Evolutionary conservation across 2,888 invertebrate genomes (phyloP).

Genomic region (Drosophila emarginata): DNA sequence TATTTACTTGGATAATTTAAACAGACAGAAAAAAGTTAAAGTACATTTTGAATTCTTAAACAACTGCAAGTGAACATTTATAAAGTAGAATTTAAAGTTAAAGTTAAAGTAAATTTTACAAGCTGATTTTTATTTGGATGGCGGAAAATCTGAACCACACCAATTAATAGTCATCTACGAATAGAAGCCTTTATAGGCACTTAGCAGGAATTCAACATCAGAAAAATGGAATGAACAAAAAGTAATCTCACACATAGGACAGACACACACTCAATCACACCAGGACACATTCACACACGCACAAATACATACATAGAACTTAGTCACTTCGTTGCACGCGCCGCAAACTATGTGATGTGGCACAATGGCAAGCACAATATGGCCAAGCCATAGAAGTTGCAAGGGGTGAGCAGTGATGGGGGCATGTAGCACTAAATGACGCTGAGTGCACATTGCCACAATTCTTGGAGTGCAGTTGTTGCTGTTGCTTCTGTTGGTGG

Average conservation of each 20-base stretch:
- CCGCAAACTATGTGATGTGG: constrained; percentile 42
- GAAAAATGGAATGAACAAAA: not conserved
- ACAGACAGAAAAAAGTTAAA: not conserved
- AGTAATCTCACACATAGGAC: not conserved
- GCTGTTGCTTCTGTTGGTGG: constrained; percentile 47
- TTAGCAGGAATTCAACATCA: not conserved
- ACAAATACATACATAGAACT: constrained; percentile 41
- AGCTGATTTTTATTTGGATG: too few relatives aligned
- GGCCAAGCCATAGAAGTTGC: constrained; percentile 1
- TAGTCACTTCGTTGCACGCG: constrained; percentile 58
- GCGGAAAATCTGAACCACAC: not conserved
- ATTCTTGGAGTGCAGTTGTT: constrained; percentile 52
- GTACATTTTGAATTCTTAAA: not conserved
- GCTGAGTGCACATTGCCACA: constrained; percentile 70
- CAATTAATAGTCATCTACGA: constrained; percentile 4
- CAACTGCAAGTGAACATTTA: too few relatives aligned
- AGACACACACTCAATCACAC: not conserved
- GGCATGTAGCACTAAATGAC: constrained; percentile 62
- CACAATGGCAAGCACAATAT: constrained; percentile 48
- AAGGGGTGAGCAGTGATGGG: constrained; percentile 5
- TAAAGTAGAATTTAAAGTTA: too few relatives aligned
- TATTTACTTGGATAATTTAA: not conserved
- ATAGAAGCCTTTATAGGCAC: not conserved
- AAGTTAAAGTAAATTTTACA: not conserved
- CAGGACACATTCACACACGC: not conserved